Evolutionary conservation across 1,140 invertebrate genomes (phyloP).

Genomic region (Drosophila lowei): DNA sequence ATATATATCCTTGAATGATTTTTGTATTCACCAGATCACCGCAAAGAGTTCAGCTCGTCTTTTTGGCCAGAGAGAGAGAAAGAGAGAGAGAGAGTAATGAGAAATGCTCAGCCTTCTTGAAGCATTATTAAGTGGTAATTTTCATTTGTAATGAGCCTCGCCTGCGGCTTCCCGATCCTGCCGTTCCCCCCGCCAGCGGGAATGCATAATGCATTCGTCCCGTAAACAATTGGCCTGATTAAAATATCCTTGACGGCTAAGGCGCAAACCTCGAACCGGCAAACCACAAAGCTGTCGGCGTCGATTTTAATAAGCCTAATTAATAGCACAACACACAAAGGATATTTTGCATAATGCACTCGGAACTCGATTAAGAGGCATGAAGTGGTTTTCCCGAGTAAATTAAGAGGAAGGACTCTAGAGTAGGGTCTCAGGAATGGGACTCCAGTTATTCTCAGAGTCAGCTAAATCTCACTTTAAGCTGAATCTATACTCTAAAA

Average conservation of each 20-base stretch:
- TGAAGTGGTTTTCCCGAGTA: neutral
- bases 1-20: slow-evolving; percentile 56
- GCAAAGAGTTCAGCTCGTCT: slow-evolving; percentile 13
- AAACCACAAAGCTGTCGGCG: slow-evolving; percentile 68
- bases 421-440: neutral
- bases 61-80: neutral
- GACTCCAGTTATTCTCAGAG: too few species aligned
- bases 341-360: slow-evolving; percentile 35
- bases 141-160: slow-evolving; percentile 73
- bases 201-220: slow-evolving; percentile 63
- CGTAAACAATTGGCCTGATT: slow-evolving; percentile 76
- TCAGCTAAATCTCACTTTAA: too few species aligned
- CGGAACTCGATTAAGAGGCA: slow-evolving; percentile 46
- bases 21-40: slow-evolving; percentile 54
- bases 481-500: too few species aligned
- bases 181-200: too few species aligned
- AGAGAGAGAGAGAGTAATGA: neutral
- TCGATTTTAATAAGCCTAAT: slow-evolving; percentile 76
- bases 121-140: slow-evolving; percentile 76
- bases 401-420: neutral
- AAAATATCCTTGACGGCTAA: slow-evolving; percentile 68
- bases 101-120: slow-evolving; percentile 41
- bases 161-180: slow-evolving; percentile 32
- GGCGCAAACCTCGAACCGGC: slow-evolving; percentile 34
- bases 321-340: slow-evolving; percentile 61